Percentiles rank a stretch among this genome's conserved stretches.
These are phyloP conservation scores for Acipenser transmontanus DNA, from an alignment of 2,797 vertebrate genomes.

Conservation along the genomic window DNA sequence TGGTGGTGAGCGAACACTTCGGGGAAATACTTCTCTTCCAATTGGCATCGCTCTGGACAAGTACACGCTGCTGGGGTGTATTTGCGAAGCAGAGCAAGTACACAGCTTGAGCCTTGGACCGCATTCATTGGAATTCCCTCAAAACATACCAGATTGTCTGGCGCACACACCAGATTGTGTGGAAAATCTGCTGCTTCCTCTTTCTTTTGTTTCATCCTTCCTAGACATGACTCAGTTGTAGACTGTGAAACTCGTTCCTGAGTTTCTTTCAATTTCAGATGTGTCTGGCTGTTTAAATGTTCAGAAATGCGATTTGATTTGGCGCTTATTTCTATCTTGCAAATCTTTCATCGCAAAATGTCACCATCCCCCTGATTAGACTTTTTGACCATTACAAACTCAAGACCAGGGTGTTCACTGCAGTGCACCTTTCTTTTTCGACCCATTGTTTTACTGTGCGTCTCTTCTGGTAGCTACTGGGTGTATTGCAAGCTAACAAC, in stretches of 20 bases:
- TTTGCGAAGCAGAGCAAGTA: too few species aligned
- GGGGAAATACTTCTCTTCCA: too few species aligned
- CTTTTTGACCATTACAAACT: too few species aligned
- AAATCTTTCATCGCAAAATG: not conserved
- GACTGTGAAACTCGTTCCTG: not conserved
- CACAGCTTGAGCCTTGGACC: not conserved
- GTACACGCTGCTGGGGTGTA: too few species aligned
- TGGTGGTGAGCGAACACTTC: too few species aligned
- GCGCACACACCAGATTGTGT: not conserved
- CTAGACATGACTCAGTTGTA: not conserved
- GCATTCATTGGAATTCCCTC: constrained; percentile 1
- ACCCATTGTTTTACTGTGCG: not conserved
- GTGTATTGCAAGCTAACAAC: not conserved
- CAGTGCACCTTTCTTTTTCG: not conserved
- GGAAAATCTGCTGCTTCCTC: not conserved
- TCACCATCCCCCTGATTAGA: too few species aligned
- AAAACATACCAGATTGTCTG: not conserved
- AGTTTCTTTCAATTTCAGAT: not conserved
- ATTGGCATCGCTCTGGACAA: too few species aligned
- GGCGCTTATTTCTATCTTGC: not conserved
- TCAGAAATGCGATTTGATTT: not conserved
- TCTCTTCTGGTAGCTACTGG: not conserved
- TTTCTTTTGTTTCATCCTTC: not conserved
- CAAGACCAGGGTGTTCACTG: not conserved
- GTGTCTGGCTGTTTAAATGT: not conserved